Conservation (phyloP, 2,797 vertebrate genomes). For the Hipposideros larvatus region DNA sequence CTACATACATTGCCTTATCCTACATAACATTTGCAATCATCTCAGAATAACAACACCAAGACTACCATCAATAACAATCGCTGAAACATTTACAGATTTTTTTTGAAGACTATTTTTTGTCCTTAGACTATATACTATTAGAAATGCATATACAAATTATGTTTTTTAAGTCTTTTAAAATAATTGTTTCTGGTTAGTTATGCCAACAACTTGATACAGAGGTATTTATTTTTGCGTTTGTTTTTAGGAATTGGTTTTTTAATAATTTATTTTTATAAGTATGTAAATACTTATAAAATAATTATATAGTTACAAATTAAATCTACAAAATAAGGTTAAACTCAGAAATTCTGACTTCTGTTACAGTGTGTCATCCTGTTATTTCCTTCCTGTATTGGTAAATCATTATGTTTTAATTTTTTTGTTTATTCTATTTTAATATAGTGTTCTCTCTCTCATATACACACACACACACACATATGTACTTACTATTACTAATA, state of each 20-base stretch:
- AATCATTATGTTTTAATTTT: neutral
- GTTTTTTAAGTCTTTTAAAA: neutral
- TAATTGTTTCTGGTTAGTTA: neutral
- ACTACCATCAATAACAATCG: neutral
- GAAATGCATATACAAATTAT: neutral
- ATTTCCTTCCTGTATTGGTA: neutral
- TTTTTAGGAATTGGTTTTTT: neutral
- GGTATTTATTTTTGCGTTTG: neutral
- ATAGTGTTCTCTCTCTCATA: too few species aligned
- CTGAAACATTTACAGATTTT: neutral
- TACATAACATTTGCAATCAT: neutral
- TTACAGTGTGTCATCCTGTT: neutral
- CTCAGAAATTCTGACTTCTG: slow-evolving; percentile 2
- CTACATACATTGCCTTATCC: neutral
- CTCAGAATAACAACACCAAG: neutral
- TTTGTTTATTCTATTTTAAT: neutral
- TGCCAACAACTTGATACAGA: neutral
- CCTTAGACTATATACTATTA: neutral
- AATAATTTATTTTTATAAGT: neutral
- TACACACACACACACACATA: too few species aligned
- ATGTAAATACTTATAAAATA: neutral
- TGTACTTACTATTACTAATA: neutral
- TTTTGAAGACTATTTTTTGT: neutral
- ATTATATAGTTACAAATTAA: neutral
- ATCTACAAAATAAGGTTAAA: neutral